These are phyloP conservation scores for Stenichneumon culpator DNA, from an alignment of 2,888 invertebrate genomes.

Conservation along the genomic window DNA sequence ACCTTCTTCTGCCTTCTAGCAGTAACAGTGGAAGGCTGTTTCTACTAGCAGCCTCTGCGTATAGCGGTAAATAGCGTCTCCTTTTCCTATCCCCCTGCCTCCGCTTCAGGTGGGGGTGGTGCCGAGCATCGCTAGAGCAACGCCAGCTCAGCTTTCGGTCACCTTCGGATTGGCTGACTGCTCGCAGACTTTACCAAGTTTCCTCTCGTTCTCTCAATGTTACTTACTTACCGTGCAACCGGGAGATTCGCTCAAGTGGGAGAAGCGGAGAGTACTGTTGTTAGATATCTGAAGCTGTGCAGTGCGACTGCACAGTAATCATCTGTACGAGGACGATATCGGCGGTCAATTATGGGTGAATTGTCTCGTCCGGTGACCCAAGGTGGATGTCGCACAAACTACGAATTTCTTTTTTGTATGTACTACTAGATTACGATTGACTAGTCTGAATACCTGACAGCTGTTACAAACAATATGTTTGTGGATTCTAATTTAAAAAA, in stretches of 20 bases:
- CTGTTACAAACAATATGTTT: too few relatives aligned
- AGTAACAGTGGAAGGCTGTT: conserved; percentile 45
- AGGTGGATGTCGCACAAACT: conserved; percentile 46
- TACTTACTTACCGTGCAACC: neutral
- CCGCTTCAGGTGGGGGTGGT: conserved; percentile 62
- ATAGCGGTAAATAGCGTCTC: conserved; percentile 79
- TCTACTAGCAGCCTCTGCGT: conserved; percentile 24
- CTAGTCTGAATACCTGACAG: too few relatives aligned
- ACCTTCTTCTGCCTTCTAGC: conserved; percentile 49
- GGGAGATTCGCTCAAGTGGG: conserved; percentile 29
- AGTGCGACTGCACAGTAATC: conserved; percentile 17
- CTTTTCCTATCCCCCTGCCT: conserved; percentile 66
- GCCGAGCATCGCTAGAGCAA: conserved; percentile 67
- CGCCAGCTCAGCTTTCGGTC: conserved; percentile 67
- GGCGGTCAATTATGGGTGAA: conserved; percentile 31
- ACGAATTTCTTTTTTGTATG: neutral
- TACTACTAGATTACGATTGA: neutral
- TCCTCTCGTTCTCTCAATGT: conserved; percentile 51
- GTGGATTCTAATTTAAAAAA: too few relatives aligned
- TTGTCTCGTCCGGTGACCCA: conserved; percentile 50
- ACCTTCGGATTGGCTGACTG: conserved; percentile 67
- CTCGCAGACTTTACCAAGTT: conserved; percentile 42
- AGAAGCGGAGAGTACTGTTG: conserved; percentile 23
- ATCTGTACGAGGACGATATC: neutral
- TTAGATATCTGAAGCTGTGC: conserved; percentile 26